Evolutionary conservation across 2,888 invertebrate species (phyloP), one percentile per base, ranked within the genome.

Genomic region (Torymus auratus): DNA sequence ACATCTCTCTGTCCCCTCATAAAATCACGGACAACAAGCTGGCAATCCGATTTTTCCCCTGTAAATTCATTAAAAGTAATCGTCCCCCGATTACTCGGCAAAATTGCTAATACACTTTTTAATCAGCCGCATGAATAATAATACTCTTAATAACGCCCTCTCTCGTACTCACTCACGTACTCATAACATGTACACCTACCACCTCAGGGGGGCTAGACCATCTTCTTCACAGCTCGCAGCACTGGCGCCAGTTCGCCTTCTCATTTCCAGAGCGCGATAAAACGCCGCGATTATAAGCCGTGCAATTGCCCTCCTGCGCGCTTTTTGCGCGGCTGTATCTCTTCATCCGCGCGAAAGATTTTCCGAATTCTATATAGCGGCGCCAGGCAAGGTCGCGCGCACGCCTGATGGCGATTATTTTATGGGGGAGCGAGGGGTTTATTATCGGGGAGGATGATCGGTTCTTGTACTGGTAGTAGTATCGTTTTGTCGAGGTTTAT

Each of bases 231-330:
- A 50, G 61, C 61, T 60, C 15, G 13, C 64, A 50, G 11, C 20
- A n/a, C 12, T 50, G 56, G 56, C 28, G 41, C 55, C 41, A 23
- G 15, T 7, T 12, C 56, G 2, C 56, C 10, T 10, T 14, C 61
- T 78, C 78, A 78, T 78, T 78, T 78, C 50, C 58, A n/a, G 56
- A 52, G 58, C 50, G 73, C 58, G 72, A 78, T 78, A 73, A 78
- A 78, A 28, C 78, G 68, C 23, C 67, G 61, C 62, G 71, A 72
- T 72, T 41, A 41, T 41, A 10, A 72, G 67, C 68, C 17, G 41
- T 7, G 41, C 41, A 69, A 73, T 78, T 72, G 71, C 56, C 23
- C 17, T 56, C 50, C 23, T n/a, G 11, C 2, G 28, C 17, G 17
- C 61, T 23, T 41, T 50, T 50, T 61, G 28, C 67, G 20, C 23